Evolutionary conservation across 1,140 invertebrate genomes (phyloP).

Genomic region (Popillia japonica): DNA sequence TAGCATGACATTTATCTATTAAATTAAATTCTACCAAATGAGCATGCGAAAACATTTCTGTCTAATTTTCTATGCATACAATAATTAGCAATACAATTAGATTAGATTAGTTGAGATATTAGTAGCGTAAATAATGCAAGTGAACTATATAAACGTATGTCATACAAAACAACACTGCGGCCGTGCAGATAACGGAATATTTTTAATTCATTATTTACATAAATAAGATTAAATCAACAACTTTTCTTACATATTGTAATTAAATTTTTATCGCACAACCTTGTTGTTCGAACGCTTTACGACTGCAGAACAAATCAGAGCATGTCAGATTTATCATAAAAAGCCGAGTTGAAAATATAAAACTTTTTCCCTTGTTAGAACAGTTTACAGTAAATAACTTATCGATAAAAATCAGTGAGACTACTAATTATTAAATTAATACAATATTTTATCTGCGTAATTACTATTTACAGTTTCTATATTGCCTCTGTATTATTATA

Average conservation of each 20-base stretch:
- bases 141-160: too few species aligned
- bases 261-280: not conserved
- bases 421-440: not conserved
- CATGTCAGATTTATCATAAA: not conserved
- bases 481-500: not conserved
- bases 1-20: too few species aligned
- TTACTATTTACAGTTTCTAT: not conserved
- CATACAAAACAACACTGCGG: too few species aligned
- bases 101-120: too few species aligned
- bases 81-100: too few species aligned
- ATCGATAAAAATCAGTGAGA: not conserved
- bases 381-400: not conserved
- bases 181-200: not conserved
- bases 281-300: not conserved
- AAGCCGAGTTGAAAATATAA: not conserved
- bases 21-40: too few species aligned
- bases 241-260: conserved; percentile 3
- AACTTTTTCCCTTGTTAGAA: not conserved
- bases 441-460: not conserved
- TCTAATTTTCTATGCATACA: too few species aligned
- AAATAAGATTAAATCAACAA: conserved; percentile 1
- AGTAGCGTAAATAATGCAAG: too few species aligned
- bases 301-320: not conserved
- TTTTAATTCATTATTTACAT: not conserved
- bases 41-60: too few species aligned